phyloP scores from a whole-genome alignment of 2,113 vertebrate genomes.

The Tenrec ecaudatus region DNA sequence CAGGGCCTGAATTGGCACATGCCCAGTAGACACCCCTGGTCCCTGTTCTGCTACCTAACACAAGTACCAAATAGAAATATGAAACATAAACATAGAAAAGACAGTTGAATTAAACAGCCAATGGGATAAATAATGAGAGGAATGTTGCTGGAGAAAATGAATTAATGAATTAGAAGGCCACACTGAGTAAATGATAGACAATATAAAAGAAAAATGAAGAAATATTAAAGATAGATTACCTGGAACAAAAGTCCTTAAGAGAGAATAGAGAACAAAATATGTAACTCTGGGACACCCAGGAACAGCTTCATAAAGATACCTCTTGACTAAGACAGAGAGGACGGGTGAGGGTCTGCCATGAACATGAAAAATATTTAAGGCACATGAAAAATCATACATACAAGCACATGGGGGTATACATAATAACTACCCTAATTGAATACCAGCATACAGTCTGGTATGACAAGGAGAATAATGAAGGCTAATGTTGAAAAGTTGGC shows the following conservation, averaged over 20 bases:
- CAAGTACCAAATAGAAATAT: no score
- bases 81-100: no score
- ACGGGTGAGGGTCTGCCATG: neutral
- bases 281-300: neutral
- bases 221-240: slow-evolving; percentile 24
- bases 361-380: neutral
- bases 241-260: neutral
- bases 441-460: neutral
- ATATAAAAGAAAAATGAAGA: slow-evolving; percentile 28
- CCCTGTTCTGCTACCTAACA: no score
- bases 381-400: neutral
- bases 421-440: neutral
- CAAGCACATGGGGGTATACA: neutral
- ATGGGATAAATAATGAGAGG: no score
- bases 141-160: no score
- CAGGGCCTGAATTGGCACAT: no score
- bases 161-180: neutral
- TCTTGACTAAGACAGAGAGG: neutral
- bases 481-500: neutral
- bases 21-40: no score
- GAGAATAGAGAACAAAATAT: neutral
- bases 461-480: neutral
- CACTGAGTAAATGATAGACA: neutral
- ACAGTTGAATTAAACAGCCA: no score
- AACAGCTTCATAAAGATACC: neutral